Evolutionary conservation across 2,113 vertebrate species (phyloP), one percentile per base, ranked within the genome.

Genomic region (Apodemus sylvaticus): DNA sequence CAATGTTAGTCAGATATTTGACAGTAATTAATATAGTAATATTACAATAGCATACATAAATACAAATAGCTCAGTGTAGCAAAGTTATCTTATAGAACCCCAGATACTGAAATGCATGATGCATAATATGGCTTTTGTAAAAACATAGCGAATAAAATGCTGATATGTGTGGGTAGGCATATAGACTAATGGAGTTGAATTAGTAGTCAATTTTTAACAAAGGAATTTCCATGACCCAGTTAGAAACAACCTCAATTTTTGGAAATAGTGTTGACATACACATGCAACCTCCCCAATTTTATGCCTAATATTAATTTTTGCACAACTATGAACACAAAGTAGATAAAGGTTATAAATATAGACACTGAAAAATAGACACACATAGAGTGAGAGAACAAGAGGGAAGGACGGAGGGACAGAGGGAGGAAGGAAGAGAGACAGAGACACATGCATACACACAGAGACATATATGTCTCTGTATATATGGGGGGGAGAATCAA

Each of bases 321-420:
- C 16, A 74, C 4, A 79, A 1, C 42, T 83, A 90, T 36, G 74
- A 64, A 90, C 24, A 68, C 2, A 39, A 51, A 45, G 22, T 70
- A 60, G n/a, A 55, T 83, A 51, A 94, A 16, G 51, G 1, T 62
- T 90, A 36, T 83, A 42, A 64, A 71, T 34, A 12, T 31, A 70
- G 86, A 36, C 82, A 68, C 0, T 45, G 12, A 90, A 68, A 85
- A 39, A 66, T 6, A 48, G 12, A 77, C 13, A 48, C 74, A 48
- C 76, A 78, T 29, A 31, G 10, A 64, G n/a, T 19, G 55, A 83
- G 2, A 13, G 51, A 55, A 5, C 1, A 22, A n/a, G 34, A 7
- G 51, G n/a, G 17, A 11, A 2, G 0, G 3, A 19, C 29, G 1
- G 48, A 78, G 7, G 6, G 4, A 55, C 10, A 34, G 8, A 55